Conservation (phyloP, 2,888 invertebrate species). For the Gastrophysa polygoni region DNA sequence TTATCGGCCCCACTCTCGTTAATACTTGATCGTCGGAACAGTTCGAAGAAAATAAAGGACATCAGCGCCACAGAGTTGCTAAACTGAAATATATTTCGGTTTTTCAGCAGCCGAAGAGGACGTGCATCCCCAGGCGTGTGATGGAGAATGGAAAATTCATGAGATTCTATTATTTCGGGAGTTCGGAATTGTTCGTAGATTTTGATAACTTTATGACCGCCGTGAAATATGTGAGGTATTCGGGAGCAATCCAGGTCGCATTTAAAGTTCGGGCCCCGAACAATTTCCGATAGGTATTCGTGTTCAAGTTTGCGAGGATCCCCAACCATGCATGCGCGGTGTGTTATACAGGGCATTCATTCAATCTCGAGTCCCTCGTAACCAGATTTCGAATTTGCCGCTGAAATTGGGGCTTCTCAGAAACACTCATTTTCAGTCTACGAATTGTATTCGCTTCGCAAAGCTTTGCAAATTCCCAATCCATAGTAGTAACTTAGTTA, state of each 20-base stretch:
- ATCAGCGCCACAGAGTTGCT: neutral
- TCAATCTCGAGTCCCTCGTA: no score
- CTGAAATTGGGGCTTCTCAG: no score
- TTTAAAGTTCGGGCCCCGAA: no score
- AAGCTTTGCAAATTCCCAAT: no score
- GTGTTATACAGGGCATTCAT: no score
- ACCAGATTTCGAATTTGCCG: no score
- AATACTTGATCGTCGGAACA: slow-evolving; percentile 16
- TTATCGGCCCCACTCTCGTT: slow-evolving; percentile 13
- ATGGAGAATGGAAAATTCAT: slow-evolving; percentile 7
- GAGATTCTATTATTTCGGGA: neutral
- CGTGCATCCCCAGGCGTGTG: neutral
- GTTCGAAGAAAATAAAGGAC: slow-evolving; percentile 13
- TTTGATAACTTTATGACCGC: neutral
- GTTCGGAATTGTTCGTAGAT: neutral
- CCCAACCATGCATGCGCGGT: no score
- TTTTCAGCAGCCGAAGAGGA: neutral
- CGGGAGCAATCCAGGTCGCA: neutral
- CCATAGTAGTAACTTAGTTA: no score
- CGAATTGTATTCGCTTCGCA: no score
- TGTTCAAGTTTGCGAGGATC: no score
- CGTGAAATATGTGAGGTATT: neutral
- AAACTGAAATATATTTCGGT: slow-evolving; percentile 4
- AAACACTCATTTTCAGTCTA: no score
- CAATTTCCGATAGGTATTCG: no score